These are phyloP conservation scores for Sitodiplosis mosellana DNA, from an alignment of 1,140 invertebrate species.

Conservation along the genomic window DNA sequence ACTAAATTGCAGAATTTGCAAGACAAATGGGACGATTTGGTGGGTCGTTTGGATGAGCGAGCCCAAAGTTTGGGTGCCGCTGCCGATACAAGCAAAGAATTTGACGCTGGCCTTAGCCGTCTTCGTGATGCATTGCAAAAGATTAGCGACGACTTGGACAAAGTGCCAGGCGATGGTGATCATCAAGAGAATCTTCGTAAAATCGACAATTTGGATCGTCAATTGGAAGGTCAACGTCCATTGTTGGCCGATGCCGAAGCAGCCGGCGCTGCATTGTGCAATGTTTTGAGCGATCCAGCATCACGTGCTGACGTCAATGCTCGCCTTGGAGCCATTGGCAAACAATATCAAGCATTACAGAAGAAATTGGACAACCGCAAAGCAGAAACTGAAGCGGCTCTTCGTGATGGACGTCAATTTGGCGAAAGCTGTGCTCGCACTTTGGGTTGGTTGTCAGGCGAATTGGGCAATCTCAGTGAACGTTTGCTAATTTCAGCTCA, in stretches of 20 bases:
- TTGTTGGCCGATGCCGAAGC: conserved; percentile 73
- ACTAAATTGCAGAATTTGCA: conserved; percentile 44
- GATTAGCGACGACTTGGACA: conserved; percentile 72
- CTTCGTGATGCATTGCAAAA: conserved; percentile 63
- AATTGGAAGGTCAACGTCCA: conserved; percentile 71
- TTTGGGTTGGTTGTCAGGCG: conserved; percentile 70
- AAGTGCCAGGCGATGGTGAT: conserved; percentile 61
- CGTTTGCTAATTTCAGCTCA: conserved; percentile 73
- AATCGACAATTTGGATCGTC: conserved; percentile 68
- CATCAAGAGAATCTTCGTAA: conserved; percentile 73
- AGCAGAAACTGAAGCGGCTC: conserved; percentile 72
- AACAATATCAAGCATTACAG: conserved; percentile 67
- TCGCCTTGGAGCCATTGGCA: conserved; percentile 64
- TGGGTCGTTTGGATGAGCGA: conserved; percentile 55
- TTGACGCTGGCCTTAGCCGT: conserved; percentile 66
- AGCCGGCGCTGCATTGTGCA: conserved; percentile 65
- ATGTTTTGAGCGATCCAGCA: conserved; percentile 77
- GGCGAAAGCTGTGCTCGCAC: conserved; percentile 70
- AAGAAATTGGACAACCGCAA: conserved; percentile 77
- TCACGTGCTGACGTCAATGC: conserved; percentile 78
- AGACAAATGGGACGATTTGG: conserved; percentile 61
- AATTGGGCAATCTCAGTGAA: conserved; percentile 53
- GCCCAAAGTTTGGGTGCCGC: conserved; percentile 70
- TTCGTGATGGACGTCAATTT: conserved; percentile 69
- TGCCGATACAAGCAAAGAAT: conserved; percentile 74